Evolutionary conservation across 2,113 vertebrate species (phyloP).

Genomic region (Xenus cinereus): DNA sequence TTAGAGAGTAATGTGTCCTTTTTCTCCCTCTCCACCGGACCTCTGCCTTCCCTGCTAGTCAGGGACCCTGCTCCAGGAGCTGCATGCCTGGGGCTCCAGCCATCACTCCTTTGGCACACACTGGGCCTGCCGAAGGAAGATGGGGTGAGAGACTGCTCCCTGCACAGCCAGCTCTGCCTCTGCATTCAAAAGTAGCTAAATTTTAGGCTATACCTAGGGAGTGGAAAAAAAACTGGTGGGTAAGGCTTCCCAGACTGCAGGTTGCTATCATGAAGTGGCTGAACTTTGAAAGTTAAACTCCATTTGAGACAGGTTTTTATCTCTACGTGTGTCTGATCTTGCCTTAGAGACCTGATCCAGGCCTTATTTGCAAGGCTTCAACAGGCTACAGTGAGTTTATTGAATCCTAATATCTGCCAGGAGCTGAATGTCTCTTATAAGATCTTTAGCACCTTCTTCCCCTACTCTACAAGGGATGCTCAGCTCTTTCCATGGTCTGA

Average conservation of each 20-base stretch:
- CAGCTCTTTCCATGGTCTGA: not conserved
- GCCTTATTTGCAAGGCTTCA: not conserved
- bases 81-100: not conserved
- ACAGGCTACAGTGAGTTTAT: not conserved
- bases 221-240: not conserved
- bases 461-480: not conserved
- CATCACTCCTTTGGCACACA: fast-evolving
- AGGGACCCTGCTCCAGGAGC: not conserved
- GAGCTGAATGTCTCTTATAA: not conserved
- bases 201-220: not conserved
- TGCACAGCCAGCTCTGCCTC: not conserved
- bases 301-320: fast-evolving
- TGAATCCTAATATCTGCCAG: not conserved
- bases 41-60: not conserved
- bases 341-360: not conserved
- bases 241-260: not conserved
- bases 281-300: not conserved
- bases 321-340: not conserved
- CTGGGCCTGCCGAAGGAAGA: not conserved
- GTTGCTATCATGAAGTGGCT: not conserved
- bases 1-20: not conserved
- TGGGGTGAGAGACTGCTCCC: not conserved
- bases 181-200: not conserved
- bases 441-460: not conserved
- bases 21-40: not conserved